These are phyloP conservation scores for Xestoiulus laeticollis DNA, from an alignment of 2,888 invertebrate species.

Conservation along the genomic window DNA sequence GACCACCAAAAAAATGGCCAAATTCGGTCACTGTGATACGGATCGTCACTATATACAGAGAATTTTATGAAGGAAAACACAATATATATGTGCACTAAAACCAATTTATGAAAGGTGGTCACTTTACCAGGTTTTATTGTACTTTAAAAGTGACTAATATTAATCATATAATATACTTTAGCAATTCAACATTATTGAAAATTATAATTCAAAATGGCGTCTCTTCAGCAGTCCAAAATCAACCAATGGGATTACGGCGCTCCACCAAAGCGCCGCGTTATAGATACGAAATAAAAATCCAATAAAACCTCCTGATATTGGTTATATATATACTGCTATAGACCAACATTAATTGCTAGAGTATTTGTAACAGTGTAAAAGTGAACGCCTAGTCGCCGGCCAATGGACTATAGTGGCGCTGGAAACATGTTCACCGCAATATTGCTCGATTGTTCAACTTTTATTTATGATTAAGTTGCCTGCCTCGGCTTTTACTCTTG, in stretches of 20 bases:
- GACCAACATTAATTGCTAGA: background rate
- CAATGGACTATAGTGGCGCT: background rate
- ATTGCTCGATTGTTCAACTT: slow-evolving; percentile 9
- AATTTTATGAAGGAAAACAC: too few species aligned
- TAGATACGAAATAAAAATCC: background rate
- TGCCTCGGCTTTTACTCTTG: background rate
- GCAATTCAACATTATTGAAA: too few species aligned
- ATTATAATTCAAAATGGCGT: too few species aligned
- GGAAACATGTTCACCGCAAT: background rate
- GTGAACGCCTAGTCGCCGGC: background rate
- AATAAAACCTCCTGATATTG: background rate
- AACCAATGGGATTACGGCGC: background rate
- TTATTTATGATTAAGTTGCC: background rate
- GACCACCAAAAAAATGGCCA: too few species aligned
- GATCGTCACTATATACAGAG: too few species aligned
- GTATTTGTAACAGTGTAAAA: background rate
- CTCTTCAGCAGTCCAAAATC: background rate
- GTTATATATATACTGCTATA: background rate
- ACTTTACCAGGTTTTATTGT: too few species aligned
- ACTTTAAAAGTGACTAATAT: too few species aligned
- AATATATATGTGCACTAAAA: too few species aligned
- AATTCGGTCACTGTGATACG: too few species aligned
- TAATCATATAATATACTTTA: too few species aligned
- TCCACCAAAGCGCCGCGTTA: background rate
- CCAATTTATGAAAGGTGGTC: too few species aligned